Evolutionary conservation across 2,113 vertebrate species (phyloP), one percentile per base, ranked within the genome.

Genomic region (Anguilla rostrata): DNA sequence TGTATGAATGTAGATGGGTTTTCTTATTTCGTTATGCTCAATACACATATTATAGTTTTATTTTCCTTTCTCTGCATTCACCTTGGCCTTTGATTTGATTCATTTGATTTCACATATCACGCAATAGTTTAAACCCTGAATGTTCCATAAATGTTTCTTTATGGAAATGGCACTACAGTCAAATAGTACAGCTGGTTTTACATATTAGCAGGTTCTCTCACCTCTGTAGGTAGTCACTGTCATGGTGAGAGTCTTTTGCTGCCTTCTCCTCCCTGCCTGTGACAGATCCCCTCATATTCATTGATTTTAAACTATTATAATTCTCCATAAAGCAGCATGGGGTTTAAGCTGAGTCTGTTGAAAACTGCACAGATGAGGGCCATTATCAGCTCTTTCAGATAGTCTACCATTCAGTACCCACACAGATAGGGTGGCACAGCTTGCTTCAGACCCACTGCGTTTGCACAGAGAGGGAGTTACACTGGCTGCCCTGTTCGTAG

Each of bases 241-340:
- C 39, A 46, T 46, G 79, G 85, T 82, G 39, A 29, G 56, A 9
- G 15, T 16, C 29, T 56, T 20, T 22, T 78, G 2, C 16, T 53
- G 26, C 26, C 6, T 3, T 20, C 40, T 53, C 14, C 26, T 86
- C 16, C 5, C 22, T n/a, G 34, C 49, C 75, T 81, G 78, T 34
- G 18, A 78, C 0, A 22, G 60, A 53, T 22, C 26, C 29, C 60
- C 49, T 60, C 18, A 39, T 39, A 12, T 66, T 81, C 56, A 66
- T 82, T 66, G 78, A 86, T 63, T 53, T 63, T 46, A 86, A 81
- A 43, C 34, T n/a, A 11, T 34, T 86, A 34, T 46, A 56, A 60
- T 86, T 39, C 78, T 81, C 39, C 49, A 63, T 81, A 46, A 81
- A 66, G 11, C 85, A 46, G 78, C 53, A 39, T 26, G 85, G 22